A percentile compares a stretch with the other conserved stretches of the same genome.
Conservation (phyloP, 2,888 invertebrate genomes). For the Ornithoptera priamus region DNA sequence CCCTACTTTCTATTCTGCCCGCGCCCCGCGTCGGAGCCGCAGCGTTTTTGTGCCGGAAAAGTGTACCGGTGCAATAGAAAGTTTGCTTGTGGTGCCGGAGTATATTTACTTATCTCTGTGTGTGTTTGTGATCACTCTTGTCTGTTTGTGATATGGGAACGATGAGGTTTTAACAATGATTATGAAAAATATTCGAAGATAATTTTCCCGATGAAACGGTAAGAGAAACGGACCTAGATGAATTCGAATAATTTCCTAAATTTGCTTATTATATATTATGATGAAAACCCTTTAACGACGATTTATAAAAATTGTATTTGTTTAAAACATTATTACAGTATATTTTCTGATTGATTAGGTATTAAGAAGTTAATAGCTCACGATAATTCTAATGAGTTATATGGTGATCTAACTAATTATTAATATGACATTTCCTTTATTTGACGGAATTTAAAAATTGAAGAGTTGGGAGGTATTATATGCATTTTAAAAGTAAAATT, state of each 20-base stretch:
- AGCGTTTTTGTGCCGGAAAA: conserved; percentile 47
- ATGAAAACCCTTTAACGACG: no score
- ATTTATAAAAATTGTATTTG: no score
- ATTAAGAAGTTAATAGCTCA: no score
- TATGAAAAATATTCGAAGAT: neutral
- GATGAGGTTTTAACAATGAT: neutral
- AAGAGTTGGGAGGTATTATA: conserved; percentile 23
- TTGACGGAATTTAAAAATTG: no score
- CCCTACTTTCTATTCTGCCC: conserved; percentile 69
- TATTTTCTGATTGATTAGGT: no score
- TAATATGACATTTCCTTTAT: no score
- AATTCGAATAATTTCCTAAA: no score
- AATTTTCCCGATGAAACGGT: no score
- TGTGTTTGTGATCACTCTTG: conserved; percentile 16
- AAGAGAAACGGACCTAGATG: no score
- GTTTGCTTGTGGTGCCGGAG: conserved; percentile 39
- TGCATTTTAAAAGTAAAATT: conserved; percentile 38
- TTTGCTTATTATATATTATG: no score
- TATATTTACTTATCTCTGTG: conserved; percentile 13
- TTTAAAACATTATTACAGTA: no score
- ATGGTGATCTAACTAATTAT: neutral
- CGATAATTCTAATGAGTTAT: neutral
- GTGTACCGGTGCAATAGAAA: conserved; percentile 61
- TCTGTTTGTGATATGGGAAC: neutral
- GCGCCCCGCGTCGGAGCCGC: conserved; percentile 34